Conservation (phyloP, 2,797 vertebrate genomes). For the Cichlasoma orientale region DNA sequence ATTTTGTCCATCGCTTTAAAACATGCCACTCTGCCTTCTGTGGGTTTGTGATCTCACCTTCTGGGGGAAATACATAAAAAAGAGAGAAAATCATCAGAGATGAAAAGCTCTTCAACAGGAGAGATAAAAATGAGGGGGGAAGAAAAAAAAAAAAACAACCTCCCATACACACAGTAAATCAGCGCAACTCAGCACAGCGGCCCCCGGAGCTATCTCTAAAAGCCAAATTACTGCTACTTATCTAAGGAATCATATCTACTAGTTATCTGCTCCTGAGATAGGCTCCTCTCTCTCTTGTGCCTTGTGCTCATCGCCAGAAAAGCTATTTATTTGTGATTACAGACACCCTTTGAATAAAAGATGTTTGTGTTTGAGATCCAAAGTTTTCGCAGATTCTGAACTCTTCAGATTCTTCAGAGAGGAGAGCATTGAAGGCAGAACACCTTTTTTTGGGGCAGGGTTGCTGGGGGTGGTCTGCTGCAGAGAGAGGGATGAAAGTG, state of each 20-base stretch:
- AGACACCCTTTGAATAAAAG: slow-evolving; percentile 82
- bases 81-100: slow-evolving; percentile 86
- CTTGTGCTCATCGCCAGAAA: slow-evolving; percentile 79
- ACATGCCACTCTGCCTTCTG: slow-evolving; percentile 91
- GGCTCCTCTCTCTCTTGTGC: slow-evolving; percentile 69
- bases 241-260: slow-evolving; percentile 96
- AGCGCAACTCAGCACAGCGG: slow-evolving; percentile 82
- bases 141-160: slow-evolving; percentile 70
- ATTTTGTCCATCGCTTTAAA: slow-evolving; percentile 96
- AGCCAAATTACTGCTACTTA: slow-evolving; percentile 94
- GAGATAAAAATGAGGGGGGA: slow-evolving; percentile 87
- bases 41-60: slow-evolving; percentile 90
- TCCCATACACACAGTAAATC: slow-evolving; percentile 82
- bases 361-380: slow-evolving; percentile 79
- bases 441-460: slow-evolving; percentile 74
- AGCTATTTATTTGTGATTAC: slow-evolving; percentile 83
- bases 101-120: slow-evolving; percentile 87
- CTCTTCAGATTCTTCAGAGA: slow-evolving; percentile 75
- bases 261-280: slow-evolving; percentile 87
- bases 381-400: slow-evolving; percentile 78
- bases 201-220: slow-evolving; percentile 92
- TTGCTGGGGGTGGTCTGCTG: slow-evolving; percentile 75
- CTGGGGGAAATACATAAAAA: slow-evolving; percentile 91
- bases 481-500: slow-evolving; percentile 78
- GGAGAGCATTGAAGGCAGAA: slow-evolving; percentile 70